Evolutionary conservation across 2,888 invertebrate species (phyloP), one percentile per base, ranked within the genome.

Genomic region (Operophtera brumata): DNA sequence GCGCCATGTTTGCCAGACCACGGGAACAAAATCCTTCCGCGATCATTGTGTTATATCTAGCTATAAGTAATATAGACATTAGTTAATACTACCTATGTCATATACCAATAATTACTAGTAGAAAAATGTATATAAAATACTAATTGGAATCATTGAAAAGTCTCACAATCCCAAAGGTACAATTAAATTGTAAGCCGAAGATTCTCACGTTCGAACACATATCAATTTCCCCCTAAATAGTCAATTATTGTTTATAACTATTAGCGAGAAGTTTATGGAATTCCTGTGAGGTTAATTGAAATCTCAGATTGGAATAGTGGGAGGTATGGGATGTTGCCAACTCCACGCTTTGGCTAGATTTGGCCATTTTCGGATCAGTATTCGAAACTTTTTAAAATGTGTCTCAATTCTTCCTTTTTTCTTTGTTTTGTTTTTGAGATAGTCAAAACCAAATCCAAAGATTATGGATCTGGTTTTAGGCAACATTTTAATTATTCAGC

Each of bases 191-290:
- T 45, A 45, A 41, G 45, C 20, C 52, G 32, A 35, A 53, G 52
- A 49, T 57, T 62, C 64, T 62, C 60, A 64, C 62, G 62, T 60
- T 61, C 45, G 39, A 51, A 54, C 57, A 49, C 47, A 47, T 51
- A 50, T 58, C 57, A 63, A 65, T 65, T 59, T 62, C 54, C 55
- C 54, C 58, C 51, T 61, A 57, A 57, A 62, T 62, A 59, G 59
- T 57, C 61, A 64, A 62, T 64, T 57, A 64, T 61, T 61, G 58
- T 58, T 61, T 52, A 59, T 59, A 60, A 57, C 62, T 61, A 61
- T 57, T 57, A 58, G 52, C 53, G 51, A 37, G 42, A 51, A 39
- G 47, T 57, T 54, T 61, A 51, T 57, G 58, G 58, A 63, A 63
- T 60, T 59, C 61, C 56, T 54, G 55, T 51, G 59, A 62, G 56